phyloP scores from a whole-genome alignment of 2,888 invertebrate species.

The Habrosyne pyritoides region DNA sequence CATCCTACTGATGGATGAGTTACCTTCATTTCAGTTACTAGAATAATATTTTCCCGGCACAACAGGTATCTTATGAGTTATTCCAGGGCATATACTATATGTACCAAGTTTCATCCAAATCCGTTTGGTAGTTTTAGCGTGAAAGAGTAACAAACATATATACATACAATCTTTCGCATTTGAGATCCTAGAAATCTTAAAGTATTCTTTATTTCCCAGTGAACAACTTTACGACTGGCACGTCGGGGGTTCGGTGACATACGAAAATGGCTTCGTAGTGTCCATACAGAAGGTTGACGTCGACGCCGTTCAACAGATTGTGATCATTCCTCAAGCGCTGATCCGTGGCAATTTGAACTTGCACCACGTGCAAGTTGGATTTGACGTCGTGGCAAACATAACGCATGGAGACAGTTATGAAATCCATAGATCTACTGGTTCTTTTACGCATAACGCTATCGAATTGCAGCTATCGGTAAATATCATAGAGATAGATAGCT shows the following conservation, averaged over 20 bases:
- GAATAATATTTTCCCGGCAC: no score
- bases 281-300: conserved; percentile 57
- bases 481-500: conserved; percentile 3
- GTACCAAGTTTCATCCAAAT: no score
- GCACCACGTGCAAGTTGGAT: conserved; percentile 46
- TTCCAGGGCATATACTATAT: no score
- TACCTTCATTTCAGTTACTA: no score
- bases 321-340: conserved; percentile 17
- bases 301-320: conserved; percentile 17
- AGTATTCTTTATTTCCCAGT: conserved; percentile 38
- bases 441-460: conserved; percentile 31
- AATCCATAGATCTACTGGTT: conserved; percentile 45
- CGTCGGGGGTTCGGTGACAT: conserved; percentile 49
- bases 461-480: conserved; percentile 39
- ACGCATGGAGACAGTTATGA: conserved; percentile 19
- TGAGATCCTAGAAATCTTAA: no score
- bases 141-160: no score
- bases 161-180: no score
- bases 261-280: conserved; percentile 60
- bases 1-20: no score
- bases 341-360: conserved; percentile 43
- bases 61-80: no score
- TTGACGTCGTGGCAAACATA: conserved; percentile 48
- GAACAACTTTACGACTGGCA: conserved; percentile 48
- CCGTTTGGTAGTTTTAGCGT: no score